A percentile compares a stretch with the other conserved stretches of the same genome.
phyloP scores from a whole-genome alignment of 2,888 invertebrate genomes.

The Priocnemis perturbator region DNA sequence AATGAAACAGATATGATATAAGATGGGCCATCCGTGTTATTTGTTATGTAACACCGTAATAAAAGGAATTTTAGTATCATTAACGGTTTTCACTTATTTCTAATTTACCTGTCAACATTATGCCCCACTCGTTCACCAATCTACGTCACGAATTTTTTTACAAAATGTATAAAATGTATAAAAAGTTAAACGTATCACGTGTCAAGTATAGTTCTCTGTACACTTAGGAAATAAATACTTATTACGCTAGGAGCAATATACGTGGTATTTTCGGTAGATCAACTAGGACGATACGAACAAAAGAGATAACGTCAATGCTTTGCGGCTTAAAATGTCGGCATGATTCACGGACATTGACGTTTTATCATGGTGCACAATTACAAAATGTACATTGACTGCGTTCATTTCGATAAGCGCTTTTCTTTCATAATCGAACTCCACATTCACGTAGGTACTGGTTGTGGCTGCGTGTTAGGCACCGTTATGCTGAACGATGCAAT shows the following conservation, averaged over 20 bases:
- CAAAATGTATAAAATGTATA: neutral
- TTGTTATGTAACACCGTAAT: constrained; percentile 16
- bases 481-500: constrained; percentile 80
- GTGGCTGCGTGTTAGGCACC: constrained; percentile 12
- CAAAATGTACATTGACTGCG: no score
- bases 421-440: no score
- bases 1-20: constrained; percentile 6
- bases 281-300: no score
- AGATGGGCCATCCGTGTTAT: constrained; percentile 8
- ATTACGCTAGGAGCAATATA: no score
- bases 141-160: neutral
- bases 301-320: no score
- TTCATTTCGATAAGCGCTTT: no score
- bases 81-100: constrained; percentile 1
- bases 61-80: constrained; percentile 13
- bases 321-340: no score
- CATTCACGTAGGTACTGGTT: no score
- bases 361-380: no score
- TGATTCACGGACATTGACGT: no score
- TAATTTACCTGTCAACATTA: neutral
- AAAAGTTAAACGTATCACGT: neutral
- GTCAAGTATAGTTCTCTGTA: neutral
- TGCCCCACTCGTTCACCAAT: no score
- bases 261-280: no score
- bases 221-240: neutral